These are phyloP conservation scores for Sinonovacula constricta DNA, from an alignment of 1,140 invertebrate species.

Conservation along the genomic window DNA sequence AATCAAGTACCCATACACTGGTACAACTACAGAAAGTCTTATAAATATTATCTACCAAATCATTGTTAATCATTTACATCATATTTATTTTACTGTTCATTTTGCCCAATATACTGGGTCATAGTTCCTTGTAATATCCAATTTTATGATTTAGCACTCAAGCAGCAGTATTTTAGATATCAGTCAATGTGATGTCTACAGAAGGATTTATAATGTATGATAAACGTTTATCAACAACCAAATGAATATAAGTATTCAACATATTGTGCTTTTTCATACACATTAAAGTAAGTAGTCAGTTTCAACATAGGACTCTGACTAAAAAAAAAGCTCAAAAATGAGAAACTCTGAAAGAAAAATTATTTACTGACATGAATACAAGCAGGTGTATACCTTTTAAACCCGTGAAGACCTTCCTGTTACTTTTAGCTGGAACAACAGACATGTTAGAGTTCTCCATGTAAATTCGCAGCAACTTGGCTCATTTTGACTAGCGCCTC, in stretches of 20 bases:
- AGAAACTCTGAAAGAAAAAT: background rate
- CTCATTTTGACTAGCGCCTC: background rate
- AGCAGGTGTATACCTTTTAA: background rate
- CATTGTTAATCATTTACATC: no score
- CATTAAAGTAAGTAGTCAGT: background rate
- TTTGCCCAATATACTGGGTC: no score
- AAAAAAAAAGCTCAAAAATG: background rate
- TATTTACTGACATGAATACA: background rate
- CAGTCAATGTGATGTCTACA: no score
- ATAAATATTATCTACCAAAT: no score
- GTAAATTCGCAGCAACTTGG: background rate
- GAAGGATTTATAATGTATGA: no score
- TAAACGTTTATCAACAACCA: no score
- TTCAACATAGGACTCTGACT: background rate
- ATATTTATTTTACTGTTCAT: no score
- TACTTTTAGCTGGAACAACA: conserved; percentile 13
- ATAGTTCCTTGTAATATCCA: no score
- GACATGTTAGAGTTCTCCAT: background rate
- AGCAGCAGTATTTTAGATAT: no score
- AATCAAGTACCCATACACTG: no score
- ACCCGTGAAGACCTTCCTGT: conserved; percentile 23
- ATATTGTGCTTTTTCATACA: background rate
- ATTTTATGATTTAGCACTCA: no score
- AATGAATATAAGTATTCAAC: background rate
- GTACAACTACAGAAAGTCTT: no score